These are phyloP conservation scores for Ailuropoda melanoleuca DNA, from an alignment of 2,113 vertebrate genomes.

Conservation along the genomic window DNA sequence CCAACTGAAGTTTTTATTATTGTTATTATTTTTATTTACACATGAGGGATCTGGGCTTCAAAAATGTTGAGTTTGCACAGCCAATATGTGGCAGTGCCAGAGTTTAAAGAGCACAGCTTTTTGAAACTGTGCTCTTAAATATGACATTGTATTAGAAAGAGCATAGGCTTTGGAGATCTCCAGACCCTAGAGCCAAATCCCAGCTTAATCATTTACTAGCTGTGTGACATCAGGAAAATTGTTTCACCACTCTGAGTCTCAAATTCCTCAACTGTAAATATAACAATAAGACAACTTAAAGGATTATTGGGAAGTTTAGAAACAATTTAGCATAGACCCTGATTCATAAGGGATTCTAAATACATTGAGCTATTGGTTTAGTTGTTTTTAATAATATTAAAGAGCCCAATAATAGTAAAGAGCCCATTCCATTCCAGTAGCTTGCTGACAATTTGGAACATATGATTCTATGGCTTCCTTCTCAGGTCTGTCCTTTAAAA, in stretches of 20 bases:
- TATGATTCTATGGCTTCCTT: background rate
- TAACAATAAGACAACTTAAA: background rate
- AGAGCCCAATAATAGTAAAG: background rate
- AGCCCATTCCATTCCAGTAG: background rate
- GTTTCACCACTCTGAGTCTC: background rate
- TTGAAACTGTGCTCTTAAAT: background rate
- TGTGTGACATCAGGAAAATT: slow-evolving; percentile 1
- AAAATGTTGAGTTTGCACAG: background rate
- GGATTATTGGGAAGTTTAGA: background rate
- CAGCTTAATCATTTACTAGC: background rate
- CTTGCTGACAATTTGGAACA: background rate
- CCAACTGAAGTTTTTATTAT: background rate
- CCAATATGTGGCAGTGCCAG: background rate
- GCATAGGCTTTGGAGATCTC: background rate
- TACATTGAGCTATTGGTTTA: background rate
- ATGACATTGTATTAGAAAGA: background rate
- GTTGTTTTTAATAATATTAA: slow-evolving; percentile 19
- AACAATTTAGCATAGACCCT: background rate
- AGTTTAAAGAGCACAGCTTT: background rate
- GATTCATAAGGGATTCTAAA: background rate
- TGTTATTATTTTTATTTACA: background rate
- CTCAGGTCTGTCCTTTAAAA: background rate
- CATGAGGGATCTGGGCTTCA: background rate
- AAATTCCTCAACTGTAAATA: background rate
- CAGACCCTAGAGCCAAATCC: background rate